phyloP scores from a whole-genome alignment of 2,797 vertebrate genomes.

The Darevskia nairensis region DNA sequence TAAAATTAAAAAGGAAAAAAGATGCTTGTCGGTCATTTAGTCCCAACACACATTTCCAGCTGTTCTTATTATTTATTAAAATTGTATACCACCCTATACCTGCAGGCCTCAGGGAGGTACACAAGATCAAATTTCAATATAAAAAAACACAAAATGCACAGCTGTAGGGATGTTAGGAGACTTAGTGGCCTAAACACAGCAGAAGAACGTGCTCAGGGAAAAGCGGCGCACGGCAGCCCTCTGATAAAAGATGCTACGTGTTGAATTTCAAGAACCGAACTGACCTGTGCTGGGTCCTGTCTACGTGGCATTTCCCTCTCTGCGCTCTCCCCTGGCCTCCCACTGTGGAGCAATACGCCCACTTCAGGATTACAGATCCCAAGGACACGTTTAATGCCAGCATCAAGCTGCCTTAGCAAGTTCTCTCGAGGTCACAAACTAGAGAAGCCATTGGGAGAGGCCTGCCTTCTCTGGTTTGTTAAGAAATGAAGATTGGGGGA shows the following conservation, averaged over 20 bases:
- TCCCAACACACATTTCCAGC: too few species aligned
- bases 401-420: background rate
- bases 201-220: too few species aligned
- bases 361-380: conserved; percentile 6
- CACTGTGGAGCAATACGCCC: background rate
- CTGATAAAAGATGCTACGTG: background rate
- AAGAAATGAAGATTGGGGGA: background rate
- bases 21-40: too few species aligned
- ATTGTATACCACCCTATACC: too few species aligned
- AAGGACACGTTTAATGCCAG: background rate
- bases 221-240: background rate
- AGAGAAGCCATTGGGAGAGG: background rate
- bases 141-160: too few species aligned
- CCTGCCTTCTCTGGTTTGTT: background rate
- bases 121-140: too few species aligned
- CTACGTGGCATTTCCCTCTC: background rate
- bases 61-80: too few species aligned
- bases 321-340: too few species aligned
- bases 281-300: background rate
- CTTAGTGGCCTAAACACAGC: background rate
- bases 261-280: background rate
- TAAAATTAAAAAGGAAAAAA: too few species aligned
- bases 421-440: background rate
- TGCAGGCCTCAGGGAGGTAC: too few species aligned
- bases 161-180: background rate